These are phyloP conservation scores for Tetragonula clypearis DNA, from an alignment of 1,140 invertebrate species.

Conservation along the genomic window DNA sequence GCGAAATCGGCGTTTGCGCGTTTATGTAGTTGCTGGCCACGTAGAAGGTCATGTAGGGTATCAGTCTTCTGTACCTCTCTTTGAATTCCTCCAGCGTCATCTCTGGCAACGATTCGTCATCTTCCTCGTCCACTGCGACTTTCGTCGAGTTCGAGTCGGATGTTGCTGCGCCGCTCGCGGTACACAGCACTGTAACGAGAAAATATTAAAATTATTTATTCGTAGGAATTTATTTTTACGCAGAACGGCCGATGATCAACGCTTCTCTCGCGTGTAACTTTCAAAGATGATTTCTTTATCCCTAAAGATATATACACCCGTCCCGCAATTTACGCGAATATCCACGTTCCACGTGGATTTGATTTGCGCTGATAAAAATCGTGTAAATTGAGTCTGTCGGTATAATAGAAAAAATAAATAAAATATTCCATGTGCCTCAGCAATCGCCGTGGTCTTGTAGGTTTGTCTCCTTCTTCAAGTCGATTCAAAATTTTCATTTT, in stretches of 20 bases:
- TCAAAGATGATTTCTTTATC: no score
- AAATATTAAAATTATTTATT: not conserved
- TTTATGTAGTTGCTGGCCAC: constrained; percentile 84
- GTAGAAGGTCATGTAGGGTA: constrained; percentile 92
- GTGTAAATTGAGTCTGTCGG: no score
- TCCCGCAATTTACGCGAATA: no score
- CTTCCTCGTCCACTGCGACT: constrained; percentile 55
- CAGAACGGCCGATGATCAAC: not conserved
- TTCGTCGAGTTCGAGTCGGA: constrained; percentile 55
- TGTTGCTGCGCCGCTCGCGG: constrained; percentile 8
- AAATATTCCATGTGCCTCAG: no score
- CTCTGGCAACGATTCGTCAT: constrained; percentile 60
- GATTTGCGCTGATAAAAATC: no score
- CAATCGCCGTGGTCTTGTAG: no score
- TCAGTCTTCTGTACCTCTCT: constrained; percentile 88
- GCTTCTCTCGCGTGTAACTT: no score
- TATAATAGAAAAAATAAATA: no score
- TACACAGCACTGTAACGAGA: constrained; percentile 63
- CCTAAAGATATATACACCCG: no score
- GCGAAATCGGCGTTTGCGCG: not conserved
- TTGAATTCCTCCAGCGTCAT: constrained; percentile 76
- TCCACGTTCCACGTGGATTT: no score
- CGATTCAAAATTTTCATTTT: no score
- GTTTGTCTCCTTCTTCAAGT: no score
- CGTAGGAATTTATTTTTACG: not conserved